Percentiles rank a stretch among this genome's conserved stretches.
Conservation (phyloP, 2,797 vertebrate species). For the Nannoperca australis region DNA sequence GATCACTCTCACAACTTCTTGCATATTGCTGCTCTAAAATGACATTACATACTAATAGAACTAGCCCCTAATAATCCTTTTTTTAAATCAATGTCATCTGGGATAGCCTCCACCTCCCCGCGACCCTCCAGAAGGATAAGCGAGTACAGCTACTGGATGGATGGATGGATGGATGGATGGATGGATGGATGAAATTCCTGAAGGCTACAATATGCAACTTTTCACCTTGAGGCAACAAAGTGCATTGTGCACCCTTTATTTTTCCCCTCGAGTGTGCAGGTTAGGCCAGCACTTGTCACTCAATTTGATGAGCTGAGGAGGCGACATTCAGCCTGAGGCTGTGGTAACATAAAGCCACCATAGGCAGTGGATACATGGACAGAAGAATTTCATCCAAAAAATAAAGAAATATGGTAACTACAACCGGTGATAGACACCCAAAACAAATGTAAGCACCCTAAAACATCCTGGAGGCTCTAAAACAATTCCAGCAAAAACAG, state of each 20-base stretch:
- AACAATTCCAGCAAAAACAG: conserved; percentile 15
- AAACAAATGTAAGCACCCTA: conserved; percentile 1
- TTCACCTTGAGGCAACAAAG: conserved; percentile 62
- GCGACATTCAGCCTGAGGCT: conserved; percentile 66
- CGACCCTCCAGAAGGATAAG: no score
- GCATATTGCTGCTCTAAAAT: conserved; percentile 35
- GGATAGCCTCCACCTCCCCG: no score
- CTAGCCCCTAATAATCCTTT: conserved; percentile 15
- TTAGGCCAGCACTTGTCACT: conserved; percentile 71
- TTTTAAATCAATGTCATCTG: not conserved
- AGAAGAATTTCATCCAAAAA: conserved; percentile 35
- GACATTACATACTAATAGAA: conserved; percentile 9
- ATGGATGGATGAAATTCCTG: conserved; percentile 20
- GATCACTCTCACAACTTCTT: conserved; percentile 41
- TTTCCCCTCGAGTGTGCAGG: conserved; percentile 64
- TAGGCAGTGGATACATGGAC: conserved; percentile 37
- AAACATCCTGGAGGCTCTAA: conserved; percentile 28
- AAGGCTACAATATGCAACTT: conserved; percentile 45
- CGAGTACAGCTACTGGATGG: no score
- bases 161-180: not conserved
- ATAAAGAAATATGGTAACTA: conserved; percentile 20
- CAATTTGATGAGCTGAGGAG: conserved; percentile 71
- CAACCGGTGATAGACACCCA: conserved; percentile 5
- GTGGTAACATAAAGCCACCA: conserved; percentile 43
- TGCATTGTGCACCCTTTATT: conserved; percentile 62